Percentiles rank a stretch among this genome's conserved stretches.
Evolutionary conservation across 2,797 vertebrate genomes (phyloP).

Genomic region (Lepidocolaptes lacrymiger): DNA sequence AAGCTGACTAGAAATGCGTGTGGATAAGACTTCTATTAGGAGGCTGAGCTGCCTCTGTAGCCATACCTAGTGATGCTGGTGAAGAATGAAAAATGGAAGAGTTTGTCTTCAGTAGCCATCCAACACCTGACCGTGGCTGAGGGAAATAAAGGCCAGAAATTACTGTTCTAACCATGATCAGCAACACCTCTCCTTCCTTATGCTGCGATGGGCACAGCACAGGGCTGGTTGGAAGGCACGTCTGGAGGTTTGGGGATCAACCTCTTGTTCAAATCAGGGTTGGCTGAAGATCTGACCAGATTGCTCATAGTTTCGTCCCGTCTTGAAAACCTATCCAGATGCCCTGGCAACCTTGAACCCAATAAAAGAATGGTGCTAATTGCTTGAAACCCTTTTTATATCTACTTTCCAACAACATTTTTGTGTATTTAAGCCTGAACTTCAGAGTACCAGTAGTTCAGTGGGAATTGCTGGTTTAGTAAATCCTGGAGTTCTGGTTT

Average conservation of each 20-base stretch:
- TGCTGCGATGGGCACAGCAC: neutral
- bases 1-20: neutral
- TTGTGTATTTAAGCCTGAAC: neutral
- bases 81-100: neutral
- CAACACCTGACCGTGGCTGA: neutral
- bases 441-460: neutral
- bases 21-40: neutral
- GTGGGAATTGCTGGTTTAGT: neutral
- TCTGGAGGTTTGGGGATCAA: neutral
- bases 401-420: neutral
- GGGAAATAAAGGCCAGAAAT: neutral
- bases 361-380: neutral
- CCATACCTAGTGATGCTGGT: neutral
- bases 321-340: neutral
- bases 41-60: neutral
- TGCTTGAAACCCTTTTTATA: neutral
- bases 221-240: neutral
- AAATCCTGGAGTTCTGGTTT: neutral
- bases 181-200: neutral
- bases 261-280: neutral
- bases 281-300: neutral
- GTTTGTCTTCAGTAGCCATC: neutral
- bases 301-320: neutral
- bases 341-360: neutral
- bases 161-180: rapidly evolving